These are phyloP conservation scores for Drosophila pegasa DNA, from an alignment of 2,888 invertebrate genomes.

Conservation along the genomic window DNA sequence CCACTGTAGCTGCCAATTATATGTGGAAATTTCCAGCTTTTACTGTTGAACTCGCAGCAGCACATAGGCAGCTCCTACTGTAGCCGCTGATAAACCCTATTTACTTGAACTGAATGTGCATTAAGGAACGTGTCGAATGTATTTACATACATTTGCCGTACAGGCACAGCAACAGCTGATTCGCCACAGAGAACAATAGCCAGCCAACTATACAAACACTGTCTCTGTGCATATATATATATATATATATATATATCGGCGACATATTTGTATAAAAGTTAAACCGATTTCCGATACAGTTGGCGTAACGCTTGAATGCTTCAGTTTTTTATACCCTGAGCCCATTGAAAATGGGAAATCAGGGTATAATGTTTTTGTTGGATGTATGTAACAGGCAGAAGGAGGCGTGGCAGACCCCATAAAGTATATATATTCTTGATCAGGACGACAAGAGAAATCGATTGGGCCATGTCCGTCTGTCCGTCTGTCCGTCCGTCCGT, in stretches of 20 bases:
- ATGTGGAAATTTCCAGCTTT: neutral
- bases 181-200: constrained; percentile 40
- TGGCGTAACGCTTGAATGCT: constrained; percentile 57
- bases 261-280: constrained; percentile 16
- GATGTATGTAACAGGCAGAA: too few species aligned
- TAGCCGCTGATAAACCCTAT: constrained; percentile 31
- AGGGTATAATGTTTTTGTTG: too few species aligned
- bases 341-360: too few species aligned
- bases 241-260: constrained; percentile 17
- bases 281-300: constrained; percentile 69
- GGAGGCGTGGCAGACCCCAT: too few species aligned
- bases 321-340: too few species aligned
- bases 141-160: constrained; percentile 43
- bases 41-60: neutral
- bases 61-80: constrained; percentile 28
- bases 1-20: neutral
- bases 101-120: constrained; percentile 49
- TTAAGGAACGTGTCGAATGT: constrained; percentile 51
- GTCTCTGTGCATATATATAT: neutral
- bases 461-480: too few species aligned
- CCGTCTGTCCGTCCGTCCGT: too few species aligned
- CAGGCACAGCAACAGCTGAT: constrained; percentile 59
- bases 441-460: too few species aligned
- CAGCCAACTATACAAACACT: constrained; percentile 7
- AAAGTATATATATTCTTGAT: too few species aligned